phyloP scores from a whole-genome alignment of 2,797 vertebrate species.

The Graptemys geographica region DNA sequence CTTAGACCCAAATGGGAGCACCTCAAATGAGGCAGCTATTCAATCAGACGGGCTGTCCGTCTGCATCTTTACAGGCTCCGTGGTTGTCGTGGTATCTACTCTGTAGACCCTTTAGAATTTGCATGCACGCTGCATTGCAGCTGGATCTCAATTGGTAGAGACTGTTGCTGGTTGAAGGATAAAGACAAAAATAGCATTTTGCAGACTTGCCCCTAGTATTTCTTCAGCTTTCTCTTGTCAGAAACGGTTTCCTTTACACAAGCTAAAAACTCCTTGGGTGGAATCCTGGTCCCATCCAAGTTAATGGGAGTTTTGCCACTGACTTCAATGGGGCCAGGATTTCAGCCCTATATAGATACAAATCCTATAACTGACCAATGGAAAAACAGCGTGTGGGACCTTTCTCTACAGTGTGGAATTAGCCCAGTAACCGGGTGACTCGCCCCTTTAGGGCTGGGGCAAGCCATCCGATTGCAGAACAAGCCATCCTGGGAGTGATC shows the following conservation, averaged over 20 bases:
- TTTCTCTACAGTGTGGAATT: accelerated
- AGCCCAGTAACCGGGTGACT: neutral
- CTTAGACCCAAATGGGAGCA: neutral
- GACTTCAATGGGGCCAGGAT: accelerated
- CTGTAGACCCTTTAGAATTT: neutral
- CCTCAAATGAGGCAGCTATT: neutral
- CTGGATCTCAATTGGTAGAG: neutral
- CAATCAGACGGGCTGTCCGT: neutral
- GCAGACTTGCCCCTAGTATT: neutral
- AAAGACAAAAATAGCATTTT: neutral
- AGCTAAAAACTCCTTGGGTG: neutral
- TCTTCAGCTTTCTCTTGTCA: neutral
- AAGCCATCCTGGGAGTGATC: neutral
- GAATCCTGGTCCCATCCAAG: neutral
- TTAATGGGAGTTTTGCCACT: neutral
- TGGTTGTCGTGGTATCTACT: neutral
- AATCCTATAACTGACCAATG: neutral
- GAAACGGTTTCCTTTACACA: neutral
- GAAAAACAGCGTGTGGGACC: neutral
- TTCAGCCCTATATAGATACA: neutral
- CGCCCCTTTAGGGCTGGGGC: neutral
- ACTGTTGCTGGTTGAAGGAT: neutral
- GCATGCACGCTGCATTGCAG: neutral
- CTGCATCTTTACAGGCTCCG: neutral
- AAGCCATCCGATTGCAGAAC: neutral